Percentiles rank a stretch among this genome's conserved stretches.
Evolutionary conservation across 2,888 invertebrate species (phyloP).

Genomic region (Phalangium opilio): DNA sequence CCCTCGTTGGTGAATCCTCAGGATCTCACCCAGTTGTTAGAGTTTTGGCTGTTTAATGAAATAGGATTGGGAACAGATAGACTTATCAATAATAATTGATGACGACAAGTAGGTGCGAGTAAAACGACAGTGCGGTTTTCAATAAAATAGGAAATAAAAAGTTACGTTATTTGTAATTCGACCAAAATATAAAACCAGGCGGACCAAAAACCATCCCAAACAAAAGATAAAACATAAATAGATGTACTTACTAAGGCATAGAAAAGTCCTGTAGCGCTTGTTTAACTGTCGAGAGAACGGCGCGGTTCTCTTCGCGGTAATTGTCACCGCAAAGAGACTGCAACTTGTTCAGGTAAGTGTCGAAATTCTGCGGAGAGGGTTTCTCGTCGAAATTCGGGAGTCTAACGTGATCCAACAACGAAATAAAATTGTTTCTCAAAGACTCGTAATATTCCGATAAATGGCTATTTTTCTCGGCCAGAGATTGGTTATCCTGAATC

Average conservation of each 20-base stretch:
- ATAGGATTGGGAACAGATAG: too few relatives aligned
- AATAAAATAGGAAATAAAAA: too few relatives aligned
- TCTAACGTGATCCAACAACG: constrained; percentile 72
- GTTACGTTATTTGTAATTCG: too few relatives aligned
- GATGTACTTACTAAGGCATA: constrained; percentile 42
- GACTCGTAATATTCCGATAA: constrained; percentile 85
- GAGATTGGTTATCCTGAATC: neutral
- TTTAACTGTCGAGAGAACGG: constrained; percentile 77
- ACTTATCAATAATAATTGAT: too few relatives aligned
- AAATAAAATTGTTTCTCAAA: constrained; percentile 78
- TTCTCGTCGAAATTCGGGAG: constrained; percentile 47
- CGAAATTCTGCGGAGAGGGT: constrained; percentile 63
- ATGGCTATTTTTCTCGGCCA: constrained; percentile 36
- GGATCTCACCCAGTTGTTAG: too few relatives aligned
- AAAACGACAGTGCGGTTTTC: too few relatives aligned
- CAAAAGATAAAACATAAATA: too few relatives aligned
- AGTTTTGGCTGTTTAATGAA: too few relatives aligned
- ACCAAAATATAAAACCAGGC: too few relatives aligned
- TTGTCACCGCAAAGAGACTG: constrained; percentile 69
- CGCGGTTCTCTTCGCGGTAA: constrained; percentile 42
- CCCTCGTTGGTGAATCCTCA: too few relatives aligned
- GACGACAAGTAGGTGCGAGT: too few relatives aligned
- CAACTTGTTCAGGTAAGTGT: constrained; percentile 77
- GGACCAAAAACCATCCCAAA: too few relatives aligned
- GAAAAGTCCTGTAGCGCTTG: constrained; percentile 82